Evolutionary conservation across 1,140 invertebrate species (phyloP).

Genomic region (Heliothis virescens): DNA sequence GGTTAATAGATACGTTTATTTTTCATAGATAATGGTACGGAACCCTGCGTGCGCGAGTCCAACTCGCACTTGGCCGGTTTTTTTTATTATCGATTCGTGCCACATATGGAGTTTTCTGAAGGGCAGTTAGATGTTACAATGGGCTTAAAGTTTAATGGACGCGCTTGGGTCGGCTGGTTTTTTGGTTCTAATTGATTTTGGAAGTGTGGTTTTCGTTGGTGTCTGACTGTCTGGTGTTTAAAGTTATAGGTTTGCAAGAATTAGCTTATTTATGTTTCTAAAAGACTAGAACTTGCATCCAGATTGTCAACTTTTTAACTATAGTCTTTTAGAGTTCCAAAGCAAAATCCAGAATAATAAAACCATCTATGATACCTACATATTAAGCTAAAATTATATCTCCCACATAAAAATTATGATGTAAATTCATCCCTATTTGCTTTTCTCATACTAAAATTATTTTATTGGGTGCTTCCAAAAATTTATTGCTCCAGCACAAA

Average conservation of each 20-base stretch:
- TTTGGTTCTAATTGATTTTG: slow-evolving; percentile 27
- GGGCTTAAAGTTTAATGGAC: slow-evolving; percentile 23
- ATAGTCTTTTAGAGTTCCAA: too few species aligned
- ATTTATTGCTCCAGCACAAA: slow-evolving; percentile 35
- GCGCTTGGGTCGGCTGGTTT: slow-evolving; percentile 7
- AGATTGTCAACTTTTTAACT: too few species aligned
- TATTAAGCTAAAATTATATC: not conserved
- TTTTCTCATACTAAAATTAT: slow-evolving; percentile 45
- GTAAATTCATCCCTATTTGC: slow-evolving; percentile 25
- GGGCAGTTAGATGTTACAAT: slow-evolving; percentile 39
- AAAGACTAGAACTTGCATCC: too few species aligned
- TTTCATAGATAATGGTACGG: too few species aligned
- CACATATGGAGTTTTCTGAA: slow-evolving; percentile 68
- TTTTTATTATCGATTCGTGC: slow-evolving; percentile 62
- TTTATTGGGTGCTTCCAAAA: slow-evolving; percentile 36
- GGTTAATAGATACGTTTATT: too few species aligned
- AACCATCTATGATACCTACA: too few species aligned
- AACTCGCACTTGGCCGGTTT: too few species aligned
- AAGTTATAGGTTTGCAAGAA: too few species aligned
- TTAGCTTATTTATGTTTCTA: not conserved
- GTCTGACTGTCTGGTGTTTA: not conserved
- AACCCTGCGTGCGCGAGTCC: too few species aligned
- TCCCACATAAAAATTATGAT: not conserved
- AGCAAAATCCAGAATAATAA: too few species aligned
- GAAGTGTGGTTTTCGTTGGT: slow-evolving; percentile 11